A percentile compares a stretch with the other conserved stretches of the same genome.
phyloP scores from a whole-genome alignment of 2,888 invertebrate species.

The Plagodis pulveraria region DNA sequence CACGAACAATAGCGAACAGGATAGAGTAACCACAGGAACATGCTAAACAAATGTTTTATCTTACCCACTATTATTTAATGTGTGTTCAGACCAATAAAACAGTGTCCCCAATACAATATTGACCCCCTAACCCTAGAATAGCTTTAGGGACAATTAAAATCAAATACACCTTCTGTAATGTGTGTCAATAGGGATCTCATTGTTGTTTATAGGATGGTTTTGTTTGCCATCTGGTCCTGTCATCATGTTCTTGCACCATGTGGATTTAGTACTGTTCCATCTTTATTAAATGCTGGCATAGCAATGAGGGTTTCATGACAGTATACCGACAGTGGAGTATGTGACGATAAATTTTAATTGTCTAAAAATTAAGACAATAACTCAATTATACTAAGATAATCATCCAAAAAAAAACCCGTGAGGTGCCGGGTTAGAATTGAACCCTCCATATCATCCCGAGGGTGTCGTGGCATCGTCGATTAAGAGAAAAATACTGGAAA shows the following conservation, averaged over 20 bases:
- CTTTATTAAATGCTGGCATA: neutral
- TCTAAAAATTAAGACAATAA: no score
- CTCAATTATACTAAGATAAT: no score
- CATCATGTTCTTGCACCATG: slow-evolving; percentile 1
- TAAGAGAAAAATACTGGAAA: no score
- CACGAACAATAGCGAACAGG: slow-evolving; percentile 28
- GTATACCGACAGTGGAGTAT: no score
- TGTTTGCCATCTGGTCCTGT: slow-evolving; percentile 35
- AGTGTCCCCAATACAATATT: slow-evolving; percentile 13
- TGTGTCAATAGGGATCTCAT: slow-evolving; percentile 46
- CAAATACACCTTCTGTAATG: slow-evolving; percentile 54
- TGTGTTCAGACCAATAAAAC: slow-evolving; percentile 36
- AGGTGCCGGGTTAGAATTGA: no score
- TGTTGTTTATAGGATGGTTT: slow-evolving; percentile 21
- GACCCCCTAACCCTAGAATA: slow-evolving; percentile 20
- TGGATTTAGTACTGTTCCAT: neutral
- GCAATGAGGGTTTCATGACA: no score
- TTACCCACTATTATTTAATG: neutral
- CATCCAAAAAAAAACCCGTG: no score
- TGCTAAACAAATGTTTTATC: slow-evolving; percentile 57
- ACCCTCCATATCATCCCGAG: no score
- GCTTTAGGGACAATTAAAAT: slow-evolving; percentile 42
- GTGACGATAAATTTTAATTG: no score
- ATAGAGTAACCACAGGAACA: slow-evolving; percentile 56
- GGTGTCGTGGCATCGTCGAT: no score